Conservation (phyloP, 2,113 vertebrate species). For the Sprattus sprattus region DNA sequence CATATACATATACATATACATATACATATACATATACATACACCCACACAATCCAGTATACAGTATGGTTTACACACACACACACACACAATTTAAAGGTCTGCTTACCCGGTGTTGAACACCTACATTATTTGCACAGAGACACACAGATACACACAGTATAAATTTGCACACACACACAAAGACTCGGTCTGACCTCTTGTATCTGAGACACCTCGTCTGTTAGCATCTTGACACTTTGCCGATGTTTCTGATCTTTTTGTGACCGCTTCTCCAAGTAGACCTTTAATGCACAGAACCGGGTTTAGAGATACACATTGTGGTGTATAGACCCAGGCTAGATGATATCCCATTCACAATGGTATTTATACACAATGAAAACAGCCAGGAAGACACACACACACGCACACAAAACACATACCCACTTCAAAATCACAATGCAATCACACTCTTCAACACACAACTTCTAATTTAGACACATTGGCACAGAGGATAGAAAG, state of each 20-base stretch:
- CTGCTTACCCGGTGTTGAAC: background rate
- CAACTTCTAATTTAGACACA: background rate
- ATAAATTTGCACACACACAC: background rate
- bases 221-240: slow-evolving; percentile 76
- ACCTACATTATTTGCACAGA: background rate
- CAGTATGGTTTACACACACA: background rate
- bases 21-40: background rate
- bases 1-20: background rate
- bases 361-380: background rate
- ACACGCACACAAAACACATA: background rate
- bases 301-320: background rate
- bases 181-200: slow-evolving; percentile 66
- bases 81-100: background rate
- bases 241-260: slow-evolving; percentile 59
- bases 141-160: background rate
- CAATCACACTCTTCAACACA: background rate
- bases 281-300: slow-evolving; percentile 68
- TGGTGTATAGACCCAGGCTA: no score
- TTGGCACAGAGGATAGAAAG: background rate
- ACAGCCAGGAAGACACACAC: background rate
- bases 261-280: slow-evolving; percentile 62
- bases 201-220: slow-evolving; percentile 85
- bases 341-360: background rate
- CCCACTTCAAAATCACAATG: background rate
- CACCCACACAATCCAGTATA: background rate